Base-by-base conservation (phyloP, 2,888 invertebrate species). In the Carcina quercana region DNA sequence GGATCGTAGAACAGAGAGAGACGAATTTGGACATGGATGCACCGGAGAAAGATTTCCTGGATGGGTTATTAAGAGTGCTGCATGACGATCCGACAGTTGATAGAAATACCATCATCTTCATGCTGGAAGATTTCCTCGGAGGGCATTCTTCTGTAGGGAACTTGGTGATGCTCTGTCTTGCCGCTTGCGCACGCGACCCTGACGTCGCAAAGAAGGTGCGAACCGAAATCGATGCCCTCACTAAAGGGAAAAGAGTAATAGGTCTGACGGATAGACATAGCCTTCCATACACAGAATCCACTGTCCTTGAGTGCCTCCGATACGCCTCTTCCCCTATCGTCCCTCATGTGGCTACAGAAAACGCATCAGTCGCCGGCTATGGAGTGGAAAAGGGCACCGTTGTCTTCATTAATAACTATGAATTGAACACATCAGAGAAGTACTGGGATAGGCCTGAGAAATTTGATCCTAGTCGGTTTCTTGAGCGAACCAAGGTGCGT, bases 61-160 rank as follows among this genome's bases (percentile, higher is more conserved):
- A 95, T 56, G 93, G 92, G 0, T 68, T 95, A 0, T 67, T 95
- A 0, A 86, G 89, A 44, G 91, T 92, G 34, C 58, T 94, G 0
- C 83, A 86, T 26, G 88, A 90, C 33, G 88, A 91, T 43, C 73
- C 82, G 0, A 86, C 86, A 1, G 86, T 94, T n/a, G 89, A 90
- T 14, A 89, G 92, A 59, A 88, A 93, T 33, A 92, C 92, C 1
- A 91, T 93, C 4, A 89, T 94, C 25, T 94, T 89, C 54, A 93
- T 93, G 86, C 66, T 94, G 1, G 93, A 95, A 78, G 95, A 96
- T 55, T 94, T 96, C 51, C 71, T 96, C 3, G 95, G 95, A 0
- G 95, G 95, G 0, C 94, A 95, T 59, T 92, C 95, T 0, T 95
- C 95, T 1, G 89, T 96, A 7, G 94, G 94, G 0, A 95, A 95